Evolutionary conservation across 2,797 vertebrate species (phyloP).

Genomic region (Silurus aristotelis): DNA sequence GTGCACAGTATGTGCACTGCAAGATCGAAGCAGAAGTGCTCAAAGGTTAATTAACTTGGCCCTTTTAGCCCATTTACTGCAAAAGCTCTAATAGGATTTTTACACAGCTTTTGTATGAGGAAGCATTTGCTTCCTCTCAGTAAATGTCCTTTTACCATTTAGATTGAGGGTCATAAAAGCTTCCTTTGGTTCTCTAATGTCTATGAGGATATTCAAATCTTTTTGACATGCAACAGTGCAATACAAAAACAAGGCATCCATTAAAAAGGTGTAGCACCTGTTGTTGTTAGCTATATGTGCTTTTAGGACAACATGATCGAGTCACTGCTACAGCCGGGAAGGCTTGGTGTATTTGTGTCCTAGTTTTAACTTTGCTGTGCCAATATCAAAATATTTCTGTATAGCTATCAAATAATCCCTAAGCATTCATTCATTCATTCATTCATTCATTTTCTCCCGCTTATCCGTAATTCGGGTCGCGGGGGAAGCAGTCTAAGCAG

Average conservation of each 20-base stretch:
- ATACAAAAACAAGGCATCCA: background rate
- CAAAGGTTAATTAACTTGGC: background rate
- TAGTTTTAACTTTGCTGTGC: background rate
- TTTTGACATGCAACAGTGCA: background rate
- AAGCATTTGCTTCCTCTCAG: background rate
- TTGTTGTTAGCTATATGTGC: background rate
- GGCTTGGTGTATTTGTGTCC: background rate
- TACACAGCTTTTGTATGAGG: background rate
- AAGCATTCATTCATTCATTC: too few relatives aligned
- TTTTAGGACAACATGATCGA: background rate
- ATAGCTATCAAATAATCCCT: background rate
- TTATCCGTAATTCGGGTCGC: too few relatives aligned
- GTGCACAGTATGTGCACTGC: background rate
- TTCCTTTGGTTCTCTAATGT: background rate
- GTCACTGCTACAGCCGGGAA: background rate
- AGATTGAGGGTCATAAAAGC: background rate
- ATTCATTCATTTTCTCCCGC: too few relatives aligned
- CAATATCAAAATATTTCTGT: background rate
- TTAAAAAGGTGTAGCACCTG: background rate
- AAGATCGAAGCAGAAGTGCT: background rate
- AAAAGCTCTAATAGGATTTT: conserved; percentile 16
- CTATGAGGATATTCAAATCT: background rate
- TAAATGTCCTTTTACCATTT: background rate
- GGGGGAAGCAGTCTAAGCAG: too few relatives aligned
- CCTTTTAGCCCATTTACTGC: background rate